Conservation (phyloP, 2,113 vertebrate genomes). For the Amphiprion percula region DNA sequence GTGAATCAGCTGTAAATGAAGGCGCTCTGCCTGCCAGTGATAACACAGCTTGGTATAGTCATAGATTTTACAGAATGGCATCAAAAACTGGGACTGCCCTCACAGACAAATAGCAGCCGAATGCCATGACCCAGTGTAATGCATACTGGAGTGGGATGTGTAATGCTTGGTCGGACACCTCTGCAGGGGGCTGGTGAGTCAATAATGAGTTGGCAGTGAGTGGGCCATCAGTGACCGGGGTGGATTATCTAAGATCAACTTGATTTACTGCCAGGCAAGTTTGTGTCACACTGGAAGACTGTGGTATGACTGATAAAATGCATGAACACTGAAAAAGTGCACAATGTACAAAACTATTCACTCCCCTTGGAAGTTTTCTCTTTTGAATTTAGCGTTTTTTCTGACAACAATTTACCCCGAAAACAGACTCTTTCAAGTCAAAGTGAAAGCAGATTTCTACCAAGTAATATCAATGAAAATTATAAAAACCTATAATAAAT, state of each 20-base stretch:
- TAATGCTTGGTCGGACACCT: conserved; percentile 64
- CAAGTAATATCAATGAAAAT: no score
- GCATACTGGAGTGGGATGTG: conserved; percentile 55
- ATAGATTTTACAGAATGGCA: conserved; percentile 4
- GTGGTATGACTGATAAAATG: conserved; percentile 16
- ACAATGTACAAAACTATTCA: not conserved
- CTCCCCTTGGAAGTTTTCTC: no score
- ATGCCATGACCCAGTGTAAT: conserved; percentile 37
- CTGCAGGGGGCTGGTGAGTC: conserved; percentile 63
- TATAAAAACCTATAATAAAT: no score
- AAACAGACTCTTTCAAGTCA: no score
- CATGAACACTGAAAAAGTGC: not conserved
- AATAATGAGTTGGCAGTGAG: conserved; percentile 61
- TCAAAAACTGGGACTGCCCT: conserved; percentile 11
- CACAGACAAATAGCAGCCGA: conserved; percentile 14
- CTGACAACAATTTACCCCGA: no score
- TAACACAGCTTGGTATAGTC: not conserved
- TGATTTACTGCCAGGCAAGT: conserved; percentile 41
- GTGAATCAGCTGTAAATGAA: conserved; percentile 5
- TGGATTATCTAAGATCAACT: conserved; percentile 66
- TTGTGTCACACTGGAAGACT: conserved; percentile 39
- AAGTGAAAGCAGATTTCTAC: no score
- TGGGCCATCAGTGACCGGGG: conserved; percentile 29
- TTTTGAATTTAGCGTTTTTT: no score
- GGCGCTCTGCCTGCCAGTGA: not conserved